phyloP scores from a whole-genome alignment of 1,140 invertebrate species.

The Asobara japonica region DNA sequence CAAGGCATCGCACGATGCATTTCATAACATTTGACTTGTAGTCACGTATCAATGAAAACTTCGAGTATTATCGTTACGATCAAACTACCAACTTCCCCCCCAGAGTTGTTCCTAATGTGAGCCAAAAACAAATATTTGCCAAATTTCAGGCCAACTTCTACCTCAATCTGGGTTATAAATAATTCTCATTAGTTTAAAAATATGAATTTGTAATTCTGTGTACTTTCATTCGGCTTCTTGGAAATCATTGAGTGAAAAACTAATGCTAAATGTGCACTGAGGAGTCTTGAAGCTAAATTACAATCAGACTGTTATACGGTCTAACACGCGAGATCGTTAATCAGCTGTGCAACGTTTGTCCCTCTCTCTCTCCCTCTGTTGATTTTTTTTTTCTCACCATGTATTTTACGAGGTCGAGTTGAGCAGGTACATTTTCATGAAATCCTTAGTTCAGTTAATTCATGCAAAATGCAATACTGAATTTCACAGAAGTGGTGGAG shows the following conservation, averaged over 20 bases:
- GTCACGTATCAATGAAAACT: constrained; percentile 10
- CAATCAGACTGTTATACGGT: constrained; percentile 24
- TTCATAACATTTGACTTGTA: neutral
- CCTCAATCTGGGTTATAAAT: neutral
- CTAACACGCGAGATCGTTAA: constrained; percentile 34
- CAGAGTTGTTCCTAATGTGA: neutral
- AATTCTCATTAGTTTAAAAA: constrained; percentile 9
- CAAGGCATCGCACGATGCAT: neutral
- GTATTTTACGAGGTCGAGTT: constrained; percentile 16
- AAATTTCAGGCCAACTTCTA: no score
- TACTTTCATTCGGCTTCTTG: constrained; percentile 24
- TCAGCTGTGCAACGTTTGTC: constrained; percentile 18
- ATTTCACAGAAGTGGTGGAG: neutral
- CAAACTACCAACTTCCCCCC: neutral
- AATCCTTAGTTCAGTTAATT: constrained; percentile 22
- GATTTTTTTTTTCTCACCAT: neutral
- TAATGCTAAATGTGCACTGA: neutral
- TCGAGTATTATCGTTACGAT: neutral
- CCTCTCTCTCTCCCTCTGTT: neutral
- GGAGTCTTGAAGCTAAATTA: constrained; percentile 27
- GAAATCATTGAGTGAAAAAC: constrained; percentile 29
- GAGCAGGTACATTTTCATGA: constrained; percentile 26
- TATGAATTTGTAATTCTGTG: neutral
- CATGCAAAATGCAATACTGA: constrained; percentile 9
- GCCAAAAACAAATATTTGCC: neutral